Base-by-base conservation (phyloP, 2,113 vertebrate species). In the Paramormyrops kingsleyae region DNA sequence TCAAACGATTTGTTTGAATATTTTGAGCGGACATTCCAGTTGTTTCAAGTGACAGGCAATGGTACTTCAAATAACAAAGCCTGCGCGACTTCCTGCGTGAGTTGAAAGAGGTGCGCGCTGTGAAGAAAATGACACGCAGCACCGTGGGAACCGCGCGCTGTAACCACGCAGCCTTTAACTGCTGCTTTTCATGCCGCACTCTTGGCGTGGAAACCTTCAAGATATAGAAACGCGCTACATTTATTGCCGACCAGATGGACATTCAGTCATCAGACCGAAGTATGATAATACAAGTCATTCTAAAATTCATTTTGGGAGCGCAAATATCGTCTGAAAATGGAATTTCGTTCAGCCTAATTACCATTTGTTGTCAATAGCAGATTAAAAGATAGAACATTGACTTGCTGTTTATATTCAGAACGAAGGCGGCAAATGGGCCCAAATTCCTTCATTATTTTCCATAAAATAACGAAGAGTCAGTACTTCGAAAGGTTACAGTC, bases 81-180 rank as follows among this genome's bases (percentile, higher is more conserved):
- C 91, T 84, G 91, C 89, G 90, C 92, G 90, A 95, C 95, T 96
- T 96, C 96, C 95, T 95, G 95, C 92, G 93, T 93, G 92, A 94
- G 92, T 95, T 93, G 94, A 95, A 95, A 94, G 94, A 95, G 91
- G 93, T 94, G 94, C 47, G 93, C 93, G 93, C 94, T 92, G 91
- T 85, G 94, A 91, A 90, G 91, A 88, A 94, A 95, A 93, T 95
- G 95, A 94, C 94, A 93, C 93, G 91, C 94, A 89, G 91, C 92
- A 95, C 94, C 96, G 96, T 96, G 96, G 95, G 96, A 96, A 96
- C 95, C 92, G 93, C 91, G 94, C 91, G 94, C 88, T 92, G 92
- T 77, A 91, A 49, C 92, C 89, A 91, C 59, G 47, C 83, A 42
- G 66, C 5, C 46, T 44, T 24, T 89, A 39, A 44, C 88, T 42